These are phyloP conservation scores for Crambe crambe DNA, from an alignment of 37 sponge, comb jelly and placozoan species.

Conservation along the genomic window DNA sequence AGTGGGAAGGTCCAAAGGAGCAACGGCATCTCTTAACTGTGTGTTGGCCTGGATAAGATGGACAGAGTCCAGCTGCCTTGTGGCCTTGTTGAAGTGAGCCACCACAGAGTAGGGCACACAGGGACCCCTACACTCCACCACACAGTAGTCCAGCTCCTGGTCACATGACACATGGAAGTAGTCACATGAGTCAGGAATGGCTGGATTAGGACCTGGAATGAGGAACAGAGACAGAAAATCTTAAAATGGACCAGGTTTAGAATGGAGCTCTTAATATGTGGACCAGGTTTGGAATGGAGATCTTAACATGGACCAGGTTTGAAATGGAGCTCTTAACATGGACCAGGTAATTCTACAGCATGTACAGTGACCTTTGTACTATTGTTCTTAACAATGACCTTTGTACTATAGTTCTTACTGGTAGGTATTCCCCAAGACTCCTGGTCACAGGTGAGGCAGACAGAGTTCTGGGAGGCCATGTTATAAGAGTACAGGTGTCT, in stretches of 20 bases:
- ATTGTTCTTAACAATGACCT: too few relatives aligned
- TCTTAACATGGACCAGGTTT: too few relatives aligned
- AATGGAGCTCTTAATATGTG: too few relatives aligned
- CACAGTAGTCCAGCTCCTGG: slow-evolving; percentile 40
- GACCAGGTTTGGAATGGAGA: too few relatives aligned
- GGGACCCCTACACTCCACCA: slow-evolving; percentile 67
- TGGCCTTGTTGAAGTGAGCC: slow-evolving; percentile 15
- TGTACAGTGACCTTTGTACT: too few relatives aligned
- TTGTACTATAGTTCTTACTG: too few relatives aligned
- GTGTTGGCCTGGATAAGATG: slow-evolving; percentile 24
- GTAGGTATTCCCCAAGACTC: slow-evolving; percentile 36
- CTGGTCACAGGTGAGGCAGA: slow-evolving; percentile 62
- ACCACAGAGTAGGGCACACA: slow-evolving; percentile 60
- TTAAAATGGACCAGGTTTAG: too few relatives aligned
- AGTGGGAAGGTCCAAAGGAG: slow-evolving; percentile 24
- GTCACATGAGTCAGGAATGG: slow-evolving; percentile 28
- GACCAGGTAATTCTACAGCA: too few relatives aligned
- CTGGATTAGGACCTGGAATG: slow-evolving; percentile 30
- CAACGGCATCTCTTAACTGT: background rate
- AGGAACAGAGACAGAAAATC: too few relatives aligned
- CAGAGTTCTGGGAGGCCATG: background rate
- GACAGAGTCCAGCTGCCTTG: background rate
- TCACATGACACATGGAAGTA: slow-evolving; percentile 55
- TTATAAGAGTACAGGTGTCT: slow-evolving; percentile 47
- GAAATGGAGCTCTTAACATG: too few relatives aligned